Conservation (phyloP, 2,113 vertebrate genomes). For the Shinisaurus crocodilurus region DNA sequence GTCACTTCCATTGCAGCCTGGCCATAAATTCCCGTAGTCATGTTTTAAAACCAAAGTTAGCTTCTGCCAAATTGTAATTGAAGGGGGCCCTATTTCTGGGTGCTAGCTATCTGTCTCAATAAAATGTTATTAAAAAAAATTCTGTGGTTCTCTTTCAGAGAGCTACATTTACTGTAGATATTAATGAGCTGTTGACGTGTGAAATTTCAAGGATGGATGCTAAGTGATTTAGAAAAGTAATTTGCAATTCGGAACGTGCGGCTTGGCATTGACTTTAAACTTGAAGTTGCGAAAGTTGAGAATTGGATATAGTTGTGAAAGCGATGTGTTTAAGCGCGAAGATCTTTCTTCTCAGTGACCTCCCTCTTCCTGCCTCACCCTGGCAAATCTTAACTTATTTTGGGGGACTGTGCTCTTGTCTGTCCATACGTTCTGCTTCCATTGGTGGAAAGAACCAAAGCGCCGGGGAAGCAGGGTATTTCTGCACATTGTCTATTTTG, state of each 20-base stretch:
- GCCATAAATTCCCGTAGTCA: constrained; percentile 74
- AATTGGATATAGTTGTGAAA: constrained; percentile 52
- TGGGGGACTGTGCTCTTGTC: not conserved
- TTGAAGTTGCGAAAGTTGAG: constrained; percentile 65
- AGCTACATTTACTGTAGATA: constrained; percentile 75
- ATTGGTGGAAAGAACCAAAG: not conserved
- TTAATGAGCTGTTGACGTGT: constrained; percentile 79
- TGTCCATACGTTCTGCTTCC: not conserved
- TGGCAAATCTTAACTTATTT: not conserved
- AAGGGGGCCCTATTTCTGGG: constrained; percentile 72
- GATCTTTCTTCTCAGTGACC: constrained; percentile 9
- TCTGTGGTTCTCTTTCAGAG: constrained; percentile 71
- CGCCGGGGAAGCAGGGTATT: not conserved
- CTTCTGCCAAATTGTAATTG: constrained; percentile 78
- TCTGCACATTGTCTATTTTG: not conserved
- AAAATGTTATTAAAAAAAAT: constrained; percentile 66
- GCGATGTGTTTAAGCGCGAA: constrained; percentile 32
- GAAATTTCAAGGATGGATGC: constrained; percentile 78
- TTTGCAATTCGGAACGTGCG: constrained; percentile 75
- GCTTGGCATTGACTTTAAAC: constrained; percentile 71
- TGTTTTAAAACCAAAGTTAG: constrained; percentile 78
- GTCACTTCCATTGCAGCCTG: constrained; percentile 70
- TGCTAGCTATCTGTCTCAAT: constrained; percentile 77
- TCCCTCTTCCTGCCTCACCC: not conserved
- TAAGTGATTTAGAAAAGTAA: constrained; percentile 78